Percentiles rank a stretch among this genome's conserved stretches.
phyloP scores from a whole-genome alignment of 1,140 invertebrate genomes.

The Branchinecta lynchi region DNA sequence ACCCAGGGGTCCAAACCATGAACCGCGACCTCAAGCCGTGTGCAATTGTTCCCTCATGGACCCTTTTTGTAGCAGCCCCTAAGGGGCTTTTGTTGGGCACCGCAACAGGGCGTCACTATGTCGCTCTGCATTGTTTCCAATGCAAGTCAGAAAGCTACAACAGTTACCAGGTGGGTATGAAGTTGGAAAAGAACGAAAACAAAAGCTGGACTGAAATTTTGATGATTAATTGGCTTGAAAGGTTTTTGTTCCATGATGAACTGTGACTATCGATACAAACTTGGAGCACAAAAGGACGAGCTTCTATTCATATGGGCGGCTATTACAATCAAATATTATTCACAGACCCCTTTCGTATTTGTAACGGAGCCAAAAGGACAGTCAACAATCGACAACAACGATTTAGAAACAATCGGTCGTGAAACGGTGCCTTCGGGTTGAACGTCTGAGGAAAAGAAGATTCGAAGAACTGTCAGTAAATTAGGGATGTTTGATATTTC shows the following conservation, averaged over 20 bases:
- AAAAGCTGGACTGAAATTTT: background rate
- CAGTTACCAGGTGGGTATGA: background rate
- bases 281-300: too few species aligned
- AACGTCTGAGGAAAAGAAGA: too few species aligned
- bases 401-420: too few species aligned
- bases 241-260: background rate
- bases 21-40: background rate
- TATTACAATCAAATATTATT: too few species aligned
- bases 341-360: too few species aligned
- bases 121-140: background rate
- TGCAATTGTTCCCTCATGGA: background rate
- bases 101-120: conserved; percentile 5
- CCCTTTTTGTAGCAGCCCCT: background rate
- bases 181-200: background rate
- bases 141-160: conserved; percentile 3
- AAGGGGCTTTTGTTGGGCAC: background rate
- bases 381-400: too few species aligned
- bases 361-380: too few species aligned
- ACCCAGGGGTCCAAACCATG: conserved; percentile 11
- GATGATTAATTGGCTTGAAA: conserved; percentile 7
- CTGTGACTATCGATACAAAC: background rate
- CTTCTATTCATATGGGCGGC: too few species aligned
- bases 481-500: too few species aligned
- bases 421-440: too few species aligned
- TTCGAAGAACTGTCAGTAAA: too few species aligned